phyloP scores from a whole-genome alignment of 1,140 invertebrate genomes.

The Scaptomyza hsui region DNA sequence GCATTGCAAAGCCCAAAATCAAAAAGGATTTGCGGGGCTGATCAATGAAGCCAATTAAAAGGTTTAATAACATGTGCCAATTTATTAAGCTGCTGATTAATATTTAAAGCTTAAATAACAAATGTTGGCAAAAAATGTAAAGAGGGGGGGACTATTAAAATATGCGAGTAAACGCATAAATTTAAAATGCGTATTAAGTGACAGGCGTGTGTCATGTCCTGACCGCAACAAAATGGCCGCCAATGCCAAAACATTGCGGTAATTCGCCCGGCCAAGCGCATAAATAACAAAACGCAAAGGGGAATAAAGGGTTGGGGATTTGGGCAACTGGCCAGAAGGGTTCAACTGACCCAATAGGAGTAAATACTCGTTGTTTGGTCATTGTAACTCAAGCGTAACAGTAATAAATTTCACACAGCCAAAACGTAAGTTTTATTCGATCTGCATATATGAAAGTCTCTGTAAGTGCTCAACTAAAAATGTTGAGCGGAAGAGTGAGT shows the following conservation, averaged over 20 bases:
- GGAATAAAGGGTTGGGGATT: background rate
- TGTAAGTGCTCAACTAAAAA: slow-evolving; percentile 47
- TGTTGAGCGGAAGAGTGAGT: slow-evolving; percentile 2
- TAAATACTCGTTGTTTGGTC: slow-evolving; percentile 47
- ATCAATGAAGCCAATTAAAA: slow-evolving; percentile 55
- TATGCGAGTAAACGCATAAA: slow-evolving; percentile 33
- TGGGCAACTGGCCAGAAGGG: slow-evolving; percentile 9
- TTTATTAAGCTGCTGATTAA: slow-evolving; percentile 36
- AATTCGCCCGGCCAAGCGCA: slow-evolving; percentile 45
- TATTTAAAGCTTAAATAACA: slow-evolving; percentile 35
- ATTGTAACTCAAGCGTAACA: slow-evolving; percentile 63
- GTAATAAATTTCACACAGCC: slow-evolving; percentile 72
- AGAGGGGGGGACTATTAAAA: slow-evolving; percentile 51
- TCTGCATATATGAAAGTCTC: slow-evolving; percentile 19
- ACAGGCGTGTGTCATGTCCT: slow-evolving; percentile 67
- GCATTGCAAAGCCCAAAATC: background rate
- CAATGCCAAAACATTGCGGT: slow-evolving; percentile 73
- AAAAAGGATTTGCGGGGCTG: slow-evolving; percentile 3
- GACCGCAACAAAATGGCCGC: slow-evolving; percentile 76
- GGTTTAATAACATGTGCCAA: slow-evolving; percentile 33
- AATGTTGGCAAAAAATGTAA: slow-evolving; percentile 26
- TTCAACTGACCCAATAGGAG: slow-evolving; percentile 4
- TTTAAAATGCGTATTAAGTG: slow-evolving; percentile 40
- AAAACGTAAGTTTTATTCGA: slow-evolving; percentile 47
- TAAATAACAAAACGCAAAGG: slow-evolving; percentile 49